phyloP scores from a whole-genome alignment of 2,888 invertebrate species.

The Pimpla rufipes region DNA sequence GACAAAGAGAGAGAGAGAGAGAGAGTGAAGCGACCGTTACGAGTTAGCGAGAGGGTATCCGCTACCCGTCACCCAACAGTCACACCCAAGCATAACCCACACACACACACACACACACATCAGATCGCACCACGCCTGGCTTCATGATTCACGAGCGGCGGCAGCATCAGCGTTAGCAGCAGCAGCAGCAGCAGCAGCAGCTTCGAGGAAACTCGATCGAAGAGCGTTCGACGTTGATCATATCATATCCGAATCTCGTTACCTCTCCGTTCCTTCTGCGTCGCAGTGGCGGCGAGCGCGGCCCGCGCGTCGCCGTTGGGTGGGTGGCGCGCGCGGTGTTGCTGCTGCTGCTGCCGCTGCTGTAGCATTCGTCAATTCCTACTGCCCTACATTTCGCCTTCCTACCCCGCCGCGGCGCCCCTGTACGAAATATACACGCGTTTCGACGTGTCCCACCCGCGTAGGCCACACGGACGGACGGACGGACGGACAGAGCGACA shows the following conservation, averaged over 20 bases:
- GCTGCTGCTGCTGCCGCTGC: too few relatives aligned
- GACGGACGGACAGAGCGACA: background rate
- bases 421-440: background rate
- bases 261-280: slow-evolving; percentile 34
- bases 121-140: slow-evolving; percentile 33
- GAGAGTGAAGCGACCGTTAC: slow-evolving; percentile 26
- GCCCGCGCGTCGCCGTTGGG: slow-evolving; percentile 29
- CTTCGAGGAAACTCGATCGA: slow-evolving; percentile 58
- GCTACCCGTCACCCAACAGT: slow-evolving; percentile 34
- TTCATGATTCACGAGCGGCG: slow-evolving; percentile 43
- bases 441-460: slow-evolving; percentile 2
- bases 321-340: slow-evolving; percentile 42
- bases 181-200: slow-evolving; percentile 16
- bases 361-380: slow-evolving; percentile 55
- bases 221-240: slow-evolving; percentile 51
- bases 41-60: slow-evolving; percentile 50
- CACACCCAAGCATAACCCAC: slow-evolving; percentile 5
- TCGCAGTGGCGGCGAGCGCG: background rate
- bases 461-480: too few relatives aligned
- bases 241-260: slow-evolving; percentile 64
- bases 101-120: background rate
- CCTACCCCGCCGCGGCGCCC: slow-evolving; percentile 25
- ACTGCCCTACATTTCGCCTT: slow-evolving; percentile 66
- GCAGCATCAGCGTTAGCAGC: background rate
- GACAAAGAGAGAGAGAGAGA: slow-evolving; percentile 16